Percentiles rank a stretch among this genome's conserved stretches.
Evolutionary conservation across 2,888 invertebrate species (phyloP).

Genomic region (Bellardia bayeri): DNA sequence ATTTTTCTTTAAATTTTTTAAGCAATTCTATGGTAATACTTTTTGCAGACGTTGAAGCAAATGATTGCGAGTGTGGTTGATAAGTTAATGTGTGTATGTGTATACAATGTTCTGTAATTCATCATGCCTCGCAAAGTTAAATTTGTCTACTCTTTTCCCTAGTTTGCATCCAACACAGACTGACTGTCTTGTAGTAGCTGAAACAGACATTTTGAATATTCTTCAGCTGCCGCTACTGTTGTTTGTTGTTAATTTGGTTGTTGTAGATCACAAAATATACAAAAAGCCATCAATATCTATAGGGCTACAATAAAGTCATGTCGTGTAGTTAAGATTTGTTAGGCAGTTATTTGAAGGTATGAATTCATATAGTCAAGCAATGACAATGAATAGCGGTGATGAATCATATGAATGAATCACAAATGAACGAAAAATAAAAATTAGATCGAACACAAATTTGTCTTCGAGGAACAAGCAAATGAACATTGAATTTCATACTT

Average conservation of each 20-base stretch:
- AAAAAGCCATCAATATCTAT: slow-evolving; percentile 3
- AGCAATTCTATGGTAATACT: slow-evolving; percentile 42
- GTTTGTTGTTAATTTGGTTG: neutral
- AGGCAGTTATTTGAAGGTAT: slow-evolving; percentile 16
- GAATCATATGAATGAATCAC: too few relatives aligned
- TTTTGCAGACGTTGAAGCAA: slow-evolving; percentile 56
- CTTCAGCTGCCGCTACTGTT: slow-evolving; percentile 1
- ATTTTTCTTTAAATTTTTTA: slow-evolving; percentile 27
- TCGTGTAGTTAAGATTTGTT: neutral
- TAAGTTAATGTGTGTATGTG: slow-evolving; percentile 22
- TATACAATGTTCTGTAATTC: slow-evolving; percentile 49
- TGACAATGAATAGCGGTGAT: too few relatives aligned
- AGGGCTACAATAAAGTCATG: neutral
- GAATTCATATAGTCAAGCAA: neutral
- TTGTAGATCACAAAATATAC: neutral
- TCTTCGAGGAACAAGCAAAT: too few relatives aligned
- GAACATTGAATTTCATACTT: too few relatives aligned
- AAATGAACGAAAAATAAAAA: too few relatives aligned
- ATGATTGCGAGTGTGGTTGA: slow-evolving; percentile 42
- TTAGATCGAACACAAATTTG: too few relatives aligned
- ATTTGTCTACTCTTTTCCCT: neutral
- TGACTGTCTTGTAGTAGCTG: slow-evolving; percentile 26
- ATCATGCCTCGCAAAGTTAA: slow-evolving; percentile 22
- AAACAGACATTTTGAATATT: slow-evolving; percentile 26
- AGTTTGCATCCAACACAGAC: neutral